Evolutionary conservation across 2,113 vertebrate species (phyloP).

Genomic region (Chlorodrepanis virens): DNA sequence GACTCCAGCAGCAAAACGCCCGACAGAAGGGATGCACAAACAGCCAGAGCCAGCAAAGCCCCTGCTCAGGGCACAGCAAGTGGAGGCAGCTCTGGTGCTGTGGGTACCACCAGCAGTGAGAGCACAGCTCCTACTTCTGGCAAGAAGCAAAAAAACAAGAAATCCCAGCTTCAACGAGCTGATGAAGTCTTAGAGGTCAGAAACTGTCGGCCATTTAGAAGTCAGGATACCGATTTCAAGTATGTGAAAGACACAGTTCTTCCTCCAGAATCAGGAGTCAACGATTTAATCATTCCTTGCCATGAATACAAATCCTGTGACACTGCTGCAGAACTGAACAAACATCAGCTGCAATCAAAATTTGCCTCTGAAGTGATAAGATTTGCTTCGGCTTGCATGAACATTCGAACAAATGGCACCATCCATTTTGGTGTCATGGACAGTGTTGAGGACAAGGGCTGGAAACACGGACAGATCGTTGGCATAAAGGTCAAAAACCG

Average conservation of each 20-base stretch:
- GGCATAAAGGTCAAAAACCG: constrained; percentile 71
- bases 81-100: not conserved
- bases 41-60: not conserved
- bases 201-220: constrained; percentile 70
- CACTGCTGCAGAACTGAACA: constrained; percentile 66
- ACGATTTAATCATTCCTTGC: constrained; percentile 75
- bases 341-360: constrained; percentile 73
- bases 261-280: constrained; percentile 77
- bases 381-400: constrained; percentile 83
- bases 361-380: constrained; percentile 78
- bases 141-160: not conserved
- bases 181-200: not conserved
- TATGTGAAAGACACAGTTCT: constrained; percentile 77
- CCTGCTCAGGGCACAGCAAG: rapidly evolving
- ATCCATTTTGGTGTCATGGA: constrained; percentile 86
- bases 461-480: constrained; percentile 75
- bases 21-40: rapidly evolving
- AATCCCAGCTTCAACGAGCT: not conserved
- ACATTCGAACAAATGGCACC: constrained; percentile 82
- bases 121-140: not conserved
- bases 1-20: not conserved
- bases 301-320: constrained; percentile 82
- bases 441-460: constrained; percentile 50
- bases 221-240: constrained; percentile 61
- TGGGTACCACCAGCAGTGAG: rapidly evolving